These are phyloP conservation scores for Willowsia nigromaculata DNA, from an alignment of 2,888 invertebrate genomes.

Conservation along the genomic window DNA sequence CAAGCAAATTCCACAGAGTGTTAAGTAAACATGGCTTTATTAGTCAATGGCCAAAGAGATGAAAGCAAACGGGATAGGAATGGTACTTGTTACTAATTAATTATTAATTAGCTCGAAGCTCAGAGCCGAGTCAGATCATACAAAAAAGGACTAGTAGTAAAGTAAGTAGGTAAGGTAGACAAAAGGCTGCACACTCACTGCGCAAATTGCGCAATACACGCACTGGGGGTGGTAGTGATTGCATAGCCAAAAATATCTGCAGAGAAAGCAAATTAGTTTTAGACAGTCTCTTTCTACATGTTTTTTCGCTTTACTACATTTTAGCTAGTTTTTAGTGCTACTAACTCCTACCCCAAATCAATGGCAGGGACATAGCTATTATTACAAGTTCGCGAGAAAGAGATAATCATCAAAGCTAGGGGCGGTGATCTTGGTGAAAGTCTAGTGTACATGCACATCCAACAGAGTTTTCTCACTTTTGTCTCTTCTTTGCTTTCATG, in stretches of 20 bases:
- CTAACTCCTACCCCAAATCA: not conserved
- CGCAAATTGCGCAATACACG: too few species aligned
- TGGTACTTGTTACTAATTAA: constrained; percentile 15
- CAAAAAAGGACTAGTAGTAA: too few species aligned
- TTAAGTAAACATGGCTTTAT: not conserved
- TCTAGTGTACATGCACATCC: too few species aligned
- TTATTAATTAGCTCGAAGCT: not conserved
- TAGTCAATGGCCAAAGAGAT: not conserved
- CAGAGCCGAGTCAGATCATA: not conserved
- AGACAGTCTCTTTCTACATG: too few species aligned
- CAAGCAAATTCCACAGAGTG: not conserved
- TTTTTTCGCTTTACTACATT: too few species aligned
- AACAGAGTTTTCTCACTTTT: too few species aligned
- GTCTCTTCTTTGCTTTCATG: too few species aligned
- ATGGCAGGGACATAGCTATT: not conserved
- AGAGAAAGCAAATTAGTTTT: too few species aligned
- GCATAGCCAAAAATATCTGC: too few species aligned
- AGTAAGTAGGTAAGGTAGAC: too few species aligned
- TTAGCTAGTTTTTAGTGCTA: not conserved
- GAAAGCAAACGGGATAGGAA: not conserved
- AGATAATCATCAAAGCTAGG: not conserved
- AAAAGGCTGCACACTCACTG: too few species aligned
- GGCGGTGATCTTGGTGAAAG: not conserved
- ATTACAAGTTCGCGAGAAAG: not conserved
- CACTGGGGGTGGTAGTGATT: too few species aligned